Base-by-base conservation (phyloP, 2,888 invertebrate species). In the Cheilosia grossa region DNA sequence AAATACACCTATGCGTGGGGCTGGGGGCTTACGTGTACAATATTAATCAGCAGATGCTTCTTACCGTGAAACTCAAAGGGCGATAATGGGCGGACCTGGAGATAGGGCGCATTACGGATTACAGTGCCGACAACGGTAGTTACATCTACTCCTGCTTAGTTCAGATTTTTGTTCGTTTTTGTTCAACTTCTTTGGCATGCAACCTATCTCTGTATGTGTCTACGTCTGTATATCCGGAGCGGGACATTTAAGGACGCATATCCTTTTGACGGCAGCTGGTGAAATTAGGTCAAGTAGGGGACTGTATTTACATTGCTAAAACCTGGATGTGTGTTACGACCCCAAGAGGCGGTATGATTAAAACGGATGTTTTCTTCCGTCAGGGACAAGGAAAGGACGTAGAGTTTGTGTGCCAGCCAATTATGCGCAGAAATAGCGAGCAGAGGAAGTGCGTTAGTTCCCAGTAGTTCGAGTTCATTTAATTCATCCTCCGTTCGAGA, bases 231-330 rank as follows among this genome's bases (percentile, higher is more conserved):
- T 30, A 49, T 21, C n/a, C 33, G 7, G 9, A 3, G 10, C 4
- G 33, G 19, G 27, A 24, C 30, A 13, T 13, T 21, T 54, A 30
- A 64, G 19, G 64, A 19, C 24, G 13, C n/a, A 37, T 40, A 19
- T 21, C n/a, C 21, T 33, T 42, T 49, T 78, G 63, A 70, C 58
- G 54, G 70, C 47, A n/a, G 30, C 40, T 4, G 27, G 10, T 3
- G 24, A 59, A 73, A 73, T 73, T 72, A 17, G 72, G 72, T 73
- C 79, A 80, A 63, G 59, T 33, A 58, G 30, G 44, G 54, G 53
- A 47, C 24, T n/a, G 17, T 37, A 70, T 63, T 63, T 54, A 47
- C 47, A 63, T 56, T 54, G 37, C 24, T 4, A n/a, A 37, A 27
- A 40, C 44, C 66, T 53, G 64, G 30, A 56, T 56, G 56, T 63